Percentiles rank a stretch among this genome's conserved stretches.
phyloP scores from a whole-genome alignment of 2,113 vertebrate species.

The Oryzias curvinotus region DNA sequence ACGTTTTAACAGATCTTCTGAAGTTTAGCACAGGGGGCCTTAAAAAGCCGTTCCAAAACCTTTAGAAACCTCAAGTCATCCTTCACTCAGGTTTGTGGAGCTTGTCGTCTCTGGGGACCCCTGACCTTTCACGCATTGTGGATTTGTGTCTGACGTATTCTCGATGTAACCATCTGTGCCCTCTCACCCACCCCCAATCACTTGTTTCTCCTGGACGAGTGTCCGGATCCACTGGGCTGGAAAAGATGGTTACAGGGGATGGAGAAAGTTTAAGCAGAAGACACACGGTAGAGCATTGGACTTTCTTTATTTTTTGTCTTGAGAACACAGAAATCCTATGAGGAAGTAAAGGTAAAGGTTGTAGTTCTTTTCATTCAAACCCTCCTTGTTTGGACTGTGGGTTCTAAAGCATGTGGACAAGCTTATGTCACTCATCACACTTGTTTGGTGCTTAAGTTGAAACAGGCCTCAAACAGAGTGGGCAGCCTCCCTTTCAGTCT shows the following conservation, averaged over 20 bases:
- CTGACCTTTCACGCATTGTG: constrained; percentile 54
- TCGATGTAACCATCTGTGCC: constrained; percentile 71
- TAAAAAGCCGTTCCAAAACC: background rate
- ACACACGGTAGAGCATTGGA: constrained; percentile 36
- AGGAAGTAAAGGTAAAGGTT: no score
- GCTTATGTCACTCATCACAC: no score
- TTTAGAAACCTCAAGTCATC: constrained; percentile 8
- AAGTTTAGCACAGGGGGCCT: background rate
- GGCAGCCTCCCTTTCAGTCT: constrained; percentile 6
- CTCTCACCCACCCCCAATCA: background rate
- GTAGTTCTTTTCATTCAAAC: no score
- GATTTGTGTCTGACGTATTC: constrained; percentile 62
- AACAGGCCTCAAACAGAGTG: constrained; percentile 13
- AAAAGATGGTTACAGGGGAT: constrained; percentile 68
- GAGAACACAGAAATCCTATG: no score
- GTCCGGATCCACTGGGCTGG: constrained; percentile 59
- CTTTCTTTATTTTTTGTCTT: no score
- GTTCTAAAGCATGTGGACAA: no score
- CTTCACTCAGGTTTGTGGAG: constrained; percentile 26
- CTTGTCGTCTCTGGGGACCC: constrained; percentile 59
- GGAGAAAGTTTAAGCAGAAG: constrained; percentile 40
- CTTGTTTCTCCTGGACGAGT: constrained; percentile 50
- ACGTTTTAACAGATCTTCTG: background rate
- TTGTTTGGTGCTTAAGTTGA: no score
- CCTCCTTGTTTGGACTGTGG: no score